phyloP scores from a whole-genome alignment of 2,797 vertebrate species.

The Pteronotus mesoamericanus region DNA sequence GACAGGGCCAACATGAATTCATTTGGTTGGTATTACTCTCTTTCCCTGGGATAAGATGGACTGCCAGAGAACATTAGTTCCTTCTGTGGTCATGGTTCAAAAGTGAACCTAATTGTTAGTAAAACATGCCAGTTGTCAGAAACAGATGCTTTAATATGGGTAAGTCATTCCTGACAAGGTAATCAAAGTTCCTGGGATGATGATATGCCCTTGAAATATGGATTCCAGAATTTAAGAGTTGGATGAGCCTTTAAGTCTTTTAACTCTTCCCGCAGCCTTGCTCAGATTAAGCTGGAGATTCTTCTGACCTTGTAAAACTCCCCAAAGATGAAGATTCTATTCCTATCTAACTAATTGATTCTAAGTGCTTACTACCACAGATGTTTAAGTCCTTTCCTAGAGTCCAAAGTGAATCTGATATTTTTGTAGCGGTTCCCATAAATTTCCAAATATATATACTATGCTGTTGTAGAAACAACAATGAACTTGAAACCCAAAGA shows the following conservation, averaged over 20 bases:
- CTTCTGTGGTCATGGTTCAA: constrained; percentile 28
- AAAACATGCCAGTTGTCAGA: constrained; percentile 24
- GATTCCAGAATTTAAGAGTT: neutral
- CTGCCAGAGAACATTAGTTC: neutral
- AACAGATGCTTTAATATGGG: constrained; percentile 11
- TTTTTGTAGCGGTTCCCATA: neutral
- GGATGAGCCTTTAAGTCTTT: neutral
- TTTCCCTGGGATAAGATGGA: neutral
- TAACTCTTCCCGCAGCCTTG: neutral
- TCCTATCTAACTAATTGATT: constrained; percentile 15
- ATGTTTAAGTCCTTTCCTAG: neutral
- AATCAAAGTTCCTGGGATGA: neutral
- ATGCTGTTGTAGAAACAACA: neutral
- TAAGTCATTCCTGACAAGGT: constrained; percentile 32
- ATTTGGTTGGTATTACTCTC: neutral
- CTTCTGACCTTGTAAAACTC: neutral
- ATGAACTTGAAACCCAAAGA: neutral
- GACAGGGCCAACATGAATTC: neutral
- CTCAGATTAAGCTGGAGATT: neutral
- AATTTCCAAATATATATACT: neutral
- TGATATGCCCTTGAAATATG: neutral
- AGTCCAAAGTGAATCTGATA: neutral
- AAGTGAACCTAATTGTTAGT: neutral
- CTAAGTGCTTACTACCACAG: neutral
- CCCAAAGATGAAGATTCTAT: neutral